These are phyloP conservation scores for Frankliniella intonsa DNA, from an alignment of 2,888 invertebrate genomes.

Conservation along the genomic window DNA sequence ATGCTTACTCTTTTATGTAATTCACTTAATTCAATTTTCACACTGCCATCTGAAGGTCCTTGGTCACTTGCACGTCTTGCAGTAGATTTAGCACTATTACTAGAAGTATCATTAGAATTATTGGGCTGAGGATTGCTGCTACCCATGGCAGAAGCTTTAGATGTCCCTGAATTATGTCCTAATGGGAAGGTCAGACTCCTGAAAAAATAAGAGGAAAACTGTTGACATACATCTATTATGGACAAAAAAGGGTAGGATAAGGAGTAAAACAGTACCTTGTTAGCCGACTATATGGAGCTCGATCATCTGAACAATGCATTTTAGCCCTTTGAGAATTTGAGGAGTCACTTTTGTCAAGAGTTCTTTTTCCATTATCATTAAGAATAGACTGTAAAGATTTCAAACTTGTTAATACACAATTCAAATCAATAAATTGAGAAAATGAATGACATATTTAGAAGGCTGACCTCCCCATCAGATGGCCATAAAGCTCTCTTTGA, in stretches of 20 bases:
- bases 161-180: background rate
- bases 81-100: background rate
- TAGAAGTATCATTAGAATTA: background rate
- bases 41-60: background rate
- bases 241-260: background rate
- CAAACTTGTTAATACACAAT: background rate
- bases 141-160: background rate
- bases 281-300: background rate
- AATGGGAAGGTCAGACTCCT: background rate
- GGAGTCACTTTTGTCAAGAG: background rate
- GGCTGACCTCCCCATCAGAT: constrained; percentile 47
- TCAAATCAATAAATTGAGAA: too few relatives aligned
- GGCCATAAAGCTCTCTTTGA: constrained; percentile 65
- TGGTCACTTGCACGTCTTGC: background rate
- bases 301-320: constrained; percentile 30
- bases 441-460: too few relatives aligned
- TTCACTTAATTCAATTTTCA: background rate
- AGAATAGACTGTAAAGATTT: constrained; percentile 30
- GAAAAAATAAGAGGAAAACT: background rate
- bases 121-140: background rate
- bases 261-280: background rate
- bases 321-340: constrained; percentile 27
- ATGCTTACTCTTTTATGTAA: background rate
- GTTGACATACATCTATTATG: background rate
- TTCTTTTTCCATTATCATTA: constrained; percentile 32